Conservation (phyloP, 2,113 vertebrate species). For the Choloepus hoffmanni region DNA sequence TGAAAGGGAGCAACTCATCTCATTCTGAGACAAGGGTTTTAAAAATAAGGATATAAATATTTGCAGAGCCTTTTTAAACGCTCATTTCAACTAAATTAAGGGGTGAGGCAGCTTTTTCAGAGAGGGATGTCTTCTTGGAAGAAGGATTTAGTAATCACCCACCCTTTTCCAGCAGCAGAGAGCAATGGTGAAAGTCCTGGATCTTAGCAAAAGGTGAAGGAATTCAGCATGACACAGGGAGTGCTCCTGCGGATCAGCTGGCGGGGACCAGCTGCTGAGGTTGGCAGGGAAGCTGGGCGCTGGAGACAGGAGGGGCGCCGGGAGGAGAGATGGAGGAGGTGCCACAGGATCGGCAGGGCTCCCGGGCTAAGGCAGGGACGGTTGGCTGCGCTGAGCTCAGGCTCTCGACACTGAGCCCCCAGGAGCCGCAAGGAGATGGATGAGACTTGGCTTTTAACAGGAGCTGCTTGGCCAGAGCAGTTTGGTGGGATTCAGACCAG, state of each 20-base stretch:
- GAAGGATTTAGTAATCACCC: neutral
- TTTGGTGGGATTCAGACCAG: neutral
- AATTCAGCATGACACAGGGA: neutral
- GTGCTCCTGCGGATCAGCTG: neutral
- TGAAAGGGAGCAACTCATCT: neutral
- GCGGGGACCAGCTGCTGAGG: slow-evolving; percentile 12
- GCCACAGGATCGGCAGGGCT: neutral
- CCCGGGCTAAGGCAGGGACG: accelerated
- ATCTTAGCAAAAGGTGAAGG: neutral
- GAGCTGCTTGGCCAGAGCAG: neutral
- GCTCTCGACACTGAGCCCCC: neutral
- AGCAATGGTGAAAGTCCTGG: neutral
- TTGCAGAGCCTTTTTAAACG: neutral
- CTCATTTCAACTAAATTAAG: neutral
- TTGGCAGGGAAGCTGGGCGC: neutral
- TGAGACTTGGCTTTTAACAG: slow-evolving; percentile 1
- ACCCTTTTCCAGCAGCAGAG: neutral
- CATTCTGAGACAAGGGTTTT: neutral
- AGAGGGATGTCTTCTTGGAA: neutral
- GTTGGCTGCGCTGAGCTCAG: neutral
- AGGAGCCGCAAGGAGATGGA: neutral
- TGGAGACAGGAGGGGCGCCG: neutral
- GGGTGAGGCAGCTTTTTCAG: neutral
- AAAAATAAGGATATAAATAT: neutral
- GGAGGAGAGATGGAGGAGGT: neutral